Evolutionary conservation across 2,888 invertebrate genomes (phyloP).

Genomic region (Heliconius charithonia): DNA sequence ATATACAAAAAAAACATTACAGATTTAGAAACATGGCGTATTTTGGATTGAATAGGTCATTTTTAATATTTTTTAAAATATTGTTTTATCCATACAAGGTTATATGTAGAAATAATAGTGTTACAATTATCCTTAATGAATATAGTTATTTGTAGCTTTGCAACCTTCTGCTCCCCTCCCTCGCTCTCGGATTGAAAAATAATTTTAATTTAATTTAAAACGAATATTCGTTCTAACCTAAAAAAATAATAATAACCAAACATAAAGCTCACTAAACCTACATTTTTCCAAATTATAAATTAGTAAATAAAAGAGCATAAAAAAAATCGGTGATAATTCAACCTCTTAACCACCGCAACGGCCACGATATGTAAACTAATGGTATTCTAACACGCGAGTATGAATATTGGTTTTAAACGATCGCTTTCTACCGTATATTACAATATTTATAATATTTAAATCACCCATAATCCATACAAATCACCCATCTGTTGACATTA

Average conservation of each 20-base stretch:
- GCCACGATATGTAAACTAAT: conserved; percentile 43
- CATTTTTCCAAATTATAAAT: conserved; percentile 25
- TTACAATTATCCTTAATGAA: not conserved
- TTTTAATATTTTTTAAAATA: not conserved
- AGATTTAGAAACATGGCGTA: not conserved
- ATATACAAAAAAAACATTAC: not conserved
- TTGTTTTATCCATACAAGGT: not conserved
- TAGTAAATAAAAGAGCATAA: conserved; percentile 35
- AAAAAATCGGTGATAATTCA: conserved; percentile 40
- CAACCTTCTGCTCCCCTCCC: not conserved
- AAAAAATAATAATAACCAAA: too few relatives aligned
- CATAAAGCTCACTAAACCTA: not conserved
- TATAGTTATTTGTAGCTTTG: too few relatives aligned
- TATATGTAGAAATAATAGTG: not conserved
- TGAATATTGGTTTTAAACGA: conserved; percentile 37
- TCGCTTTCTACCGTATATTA: conserved; percentile 50
- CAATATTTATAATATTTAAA: conserved; percentile 49
- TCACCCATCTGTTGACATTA: conserved; percentile 47
- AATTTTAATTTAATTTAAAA: not conserved
- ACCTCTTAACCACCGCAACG: conserved; percentile 39
- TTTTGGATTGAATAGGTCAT: not conserved
- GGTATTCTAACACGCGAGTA: conserved; percentile 46
- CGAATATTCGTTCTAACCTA: not conserved
- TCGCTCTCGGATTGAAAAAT: not conserved
- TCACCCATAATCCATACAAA: conserved; percentile 47